Base-by-base conservation (phyloP, 2,797 vertebrate species). In the Pristis pectinata region DNA sequence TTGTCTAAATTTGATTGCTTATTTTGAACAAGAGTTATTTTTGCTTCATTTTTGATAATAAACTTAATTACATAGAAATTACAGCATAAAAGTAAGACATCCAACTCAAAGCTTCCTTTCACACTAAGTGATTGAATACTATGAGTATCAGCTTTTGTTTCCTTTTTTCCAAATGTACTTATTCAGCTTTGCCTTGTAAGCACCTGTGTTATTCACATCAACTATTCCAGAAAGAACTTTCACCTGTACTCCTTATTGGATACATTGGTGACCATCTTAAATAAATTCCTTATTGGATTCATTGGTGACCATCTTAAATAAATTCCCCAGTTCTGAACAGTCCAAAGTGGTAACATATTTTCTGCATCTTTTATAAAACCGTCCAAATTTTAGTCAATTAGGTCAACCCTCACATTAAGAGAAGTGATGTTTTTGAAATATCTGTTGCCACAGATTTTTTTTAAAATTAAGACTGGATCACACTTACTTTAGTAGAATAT, bases 401-500 rank as follows among this genome's bases (percentile, higher is more conserved):
- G 10, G 30, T 85, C 53, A 85, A 27, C 49, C 22, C 44, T 49
- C 44, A 82, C 49, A n/a, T n/a, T n/a, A n/a, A n/a, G n/a, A n/a
- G n/a, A n/a, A n/a, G n/a, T 49, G 49, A 49, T 49, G 49, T 49
- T 49, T 49, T 49, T 49, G n/a, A n/a, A n/a, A n/a, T n/a, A n/a
- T n/a, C n/a, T n/a, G n/a, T n/a, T n/a, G n/a, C n/a, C n/a, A n/a
- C n/a, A 2, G n/a, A 8, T 77, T n/a, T 0, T 41, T n/a, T n/a
- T n/a, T n/a, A n/a, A n/a, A n/a, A n/a, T n/a, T n/a, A n/a, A n/a
- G n/a, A n/a, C n/a, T n/a, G n/a, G n/a, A n/a, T n/a, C n/a, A n/a
- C n/a, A 98, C 98, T 98, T 96, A 99, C 98, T 98, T 98, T 6
- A 99, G 96, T 34, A 99, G 97, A 95, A 98, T 97, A n/a, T 96